Conservation (phyloP, 2,113 vertebrate species). For the Gymnogyps californianus region DNA sequence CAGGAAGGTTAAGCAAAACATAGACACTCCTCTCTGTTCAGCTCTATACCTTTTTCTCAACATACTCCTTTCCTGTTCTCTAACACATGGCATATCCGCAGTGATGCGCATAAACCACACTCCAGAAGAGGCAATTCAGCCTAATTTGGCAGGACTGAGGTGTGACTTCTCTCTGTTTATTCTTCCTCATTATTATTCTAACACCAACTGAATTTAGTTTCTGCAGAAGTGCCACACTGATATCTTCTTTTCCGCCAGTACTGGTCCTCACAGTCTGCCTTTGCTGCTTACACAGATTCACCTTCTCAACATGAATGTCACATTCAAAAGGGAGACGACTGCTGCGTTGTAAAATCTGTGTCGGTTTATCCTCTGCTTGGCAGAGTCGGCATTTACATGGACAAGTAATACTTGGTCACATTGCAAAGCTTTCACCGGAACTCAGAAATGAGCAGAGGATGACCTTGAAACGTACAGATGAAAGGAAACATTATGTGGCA, state of each 20-base stretch:
- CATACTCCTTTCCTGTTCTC: neutral
- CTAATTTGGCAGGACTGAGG: neutral
- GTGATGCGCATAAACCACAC: fast-evolving
- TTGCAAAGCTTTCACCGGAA: neutral
- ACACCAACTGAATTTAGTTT: neutral
- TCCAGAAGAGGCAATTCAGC: neutral
- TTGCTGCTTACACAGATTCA: neutral
- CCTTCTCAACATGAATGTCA: neutral
- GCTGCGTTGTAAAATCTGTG: neutral
- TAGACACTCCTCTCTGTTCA: neutral
- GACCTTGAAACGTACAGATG: neutral
- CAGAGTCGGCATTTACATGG: neutral
- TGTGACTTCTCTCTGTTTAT: neutral
- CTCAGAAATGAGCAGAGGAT: neutral
- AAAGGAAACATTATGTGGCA: neutral
- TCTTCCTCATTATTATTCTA: neutral
- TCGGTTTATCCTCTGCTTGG: neutral
- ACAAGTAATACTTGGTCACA: neutral
- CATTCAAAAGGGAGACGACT: neutral
- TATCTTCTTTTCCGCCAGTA: neutral
- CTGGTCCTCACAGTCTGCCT: neutral
- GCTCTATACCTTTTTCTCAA: neutral
- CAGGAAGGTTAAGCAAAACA: neutral
- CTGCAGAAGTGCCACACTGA: neutral
- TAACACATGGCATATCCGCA: neutral